phyloP scores from a whole-genome alignment of 2,113 vertebrate genomes.

The Mesocricetus auratus region DNA sequence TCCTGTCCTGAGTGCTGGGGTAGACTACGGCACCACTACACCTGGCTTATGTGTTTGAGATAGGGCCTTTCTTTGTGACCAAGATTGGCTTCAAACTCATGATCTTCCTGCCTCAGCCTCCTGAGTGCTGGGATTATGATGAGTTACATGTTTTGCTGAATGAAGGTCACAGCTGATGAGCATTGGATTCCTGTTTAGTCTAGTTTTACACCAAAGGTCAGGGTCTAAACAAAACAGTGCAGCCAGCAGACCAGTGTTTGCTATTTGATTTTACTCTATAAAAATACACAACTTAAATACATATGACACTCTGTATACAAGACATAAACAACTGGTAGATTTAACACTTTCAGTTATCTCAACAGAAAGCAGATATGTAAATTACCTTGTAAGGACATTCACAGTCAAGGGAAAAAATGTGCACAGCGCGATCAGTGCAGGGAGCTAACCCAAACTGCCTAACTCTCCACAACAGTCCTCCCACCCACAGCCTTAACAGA shows the following conservation, averaged over 20 bases:
- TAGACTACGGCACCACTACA: background rate
- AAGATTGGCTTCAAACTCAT: background rate
- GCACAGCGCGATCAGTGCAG: background rate
- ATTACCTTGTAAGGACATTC: constrained; percentile 74
- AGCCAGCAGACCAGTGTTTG: constrained; percentile 60
- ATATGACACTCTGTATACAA: constrained; percentile 72
- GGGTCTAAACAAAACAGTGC: background rate
- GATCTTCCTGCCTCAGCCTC: background rate
- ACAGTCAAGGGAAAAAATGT: constrained; percentile 26
- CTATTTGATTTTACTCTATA: constrained; percentile 82
- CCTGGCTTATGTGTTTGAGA: background rate
- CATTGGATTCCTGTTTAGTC: background rate
- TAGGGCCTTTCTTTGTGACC: background rate
- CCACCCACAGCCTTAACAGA: constrained; percentile 18
- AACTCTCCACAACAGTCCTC: background rate
- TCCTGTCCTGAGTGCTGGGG: too few species aligned
- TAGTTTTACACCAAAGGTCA: background rate
- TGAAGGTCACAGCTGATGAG: background rate
- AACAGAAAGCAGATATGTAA: constrained; percentile 52
- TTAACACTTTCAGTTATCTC: constrained; percentile 62
- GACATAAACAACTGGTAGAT: constrained; percentile 56
- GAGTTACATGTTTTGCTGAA: background rate
- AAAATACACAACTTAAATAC: constrained; percentile 84
- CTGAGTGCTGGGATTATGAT: background rate
- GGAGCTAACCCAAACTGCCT: background rate